Evolutionary conservation across 2,113 vertebrate species (phyloP).

Genomic region (Plectropomus leopardus): DNA sequence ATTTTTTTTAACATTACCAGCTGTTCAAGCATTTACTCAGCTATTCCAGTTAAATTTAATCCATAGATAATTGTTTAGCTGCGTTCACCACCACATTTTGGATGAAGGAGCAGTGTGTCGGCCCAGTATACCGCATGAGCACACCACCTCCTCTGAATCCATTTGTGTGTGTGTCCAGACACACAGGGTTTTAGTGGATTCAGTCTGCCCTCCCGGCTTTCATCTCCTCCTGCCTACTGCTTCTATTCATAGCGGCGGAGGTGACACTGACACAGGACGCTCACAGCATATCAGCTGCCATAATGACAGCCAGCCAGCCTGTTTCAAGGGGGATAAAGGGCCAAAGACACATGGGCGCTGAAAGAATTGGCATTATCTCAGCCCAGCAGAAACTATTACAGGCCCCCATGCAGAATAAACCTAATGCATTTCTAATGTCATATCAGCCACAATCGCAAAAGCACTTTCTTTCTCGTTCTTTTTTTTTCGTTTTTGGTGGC

Average conservation of each 20-base stretch:
- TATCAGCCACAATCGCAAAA: constrained; percentile 37
- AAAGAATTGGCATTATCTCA: constrained; percentile 57
- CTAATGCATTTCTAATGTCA: constrained; percentile 64
- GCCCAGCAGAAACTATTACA: constrained; percentile 52
- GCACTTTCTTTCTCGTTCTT: not conserved
- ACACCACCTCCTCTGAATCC: not conserved
- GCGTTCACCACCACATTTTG: not conserved
- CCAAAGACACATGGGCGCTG: constrained; percentile 37
- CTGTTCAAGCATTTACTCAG: not conserved
- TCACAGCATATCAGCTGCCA: constrained; percentile 51
- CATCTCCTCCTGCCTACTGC: constrained; percentile 36
- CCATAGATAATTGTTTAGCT: not conserved
- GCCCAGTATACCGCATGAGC: not conserved
- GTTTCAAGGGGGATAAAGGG: constrained; percentile 51
- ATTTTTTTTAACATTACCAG: not conserved
- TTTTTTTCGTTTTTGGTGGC: not conserved
- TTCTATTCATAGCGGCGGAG: constrained; percentile 69
- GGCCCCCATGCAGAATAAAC: constrained; percentile 53
- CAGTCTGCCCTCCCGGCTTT: constrained; percentile 29
- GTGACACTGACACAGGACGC: constrained; percentile 65
- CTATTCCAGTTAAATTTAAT: not conserved
- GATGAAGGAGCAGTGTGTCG: not conserved
- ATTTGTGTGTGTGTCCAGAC: not conserved
- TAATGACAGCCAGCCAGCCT: constrained; percentile 56
- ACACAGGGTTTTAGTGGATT: not conserved